A percentile compares a stretch with the other conserved stretches of the same genome.
phyloP scores from a whole-genome alignment of 2,113 vertebrate genomes.

The Lagopus leucura region DNA sequence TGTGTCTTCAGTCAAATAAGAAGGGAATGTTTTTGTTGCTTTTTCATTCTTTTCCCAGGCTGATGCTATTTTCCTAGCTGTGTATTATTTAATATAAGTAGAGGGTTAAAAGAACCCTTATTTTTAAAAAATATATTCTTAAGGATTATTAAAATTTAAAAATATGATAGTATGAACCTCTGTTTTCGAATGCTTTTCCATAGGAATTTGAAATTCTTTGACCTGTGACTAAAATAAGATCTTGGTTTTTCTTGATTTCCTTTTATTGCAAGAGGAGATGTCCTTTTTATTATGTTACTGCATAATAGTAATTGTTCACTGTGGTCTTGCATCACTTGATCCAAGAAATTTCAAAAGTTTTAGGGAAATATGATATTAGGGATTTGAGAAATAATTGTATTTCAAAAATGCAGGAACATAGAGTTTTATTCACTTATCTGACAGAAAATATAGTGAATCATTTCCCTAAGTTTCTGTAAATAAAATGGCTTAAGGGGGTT shows the following conservation, averaged over 20 bases:
- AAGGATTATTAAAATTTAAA: not conserved
- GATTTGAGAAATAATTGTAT: not conserved
- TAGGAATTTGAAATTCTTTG: not conserved
- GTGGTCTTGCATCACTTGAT: not conserved
- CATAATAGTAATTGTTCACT: not conserved
- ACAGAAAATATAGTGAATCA: not conserved
- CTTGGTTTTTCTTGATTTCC: not conserved
- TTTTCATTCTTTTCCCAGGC: not conserved
- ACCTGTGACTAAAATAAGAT: not conserved
- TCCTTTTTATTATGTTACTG: not conserved
- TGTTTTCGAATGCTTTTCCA: not conserved
- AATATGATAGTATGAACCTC: not conserved
- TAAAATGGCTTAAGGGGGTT: not conserved
- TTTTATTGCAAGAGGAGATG: not conserved
- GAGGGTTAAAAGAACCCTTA: not conserved
- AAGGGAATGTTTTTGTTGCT: not conserved
- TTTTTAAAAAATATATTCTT: not conserved
- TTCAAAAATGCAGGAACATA: not conserved
- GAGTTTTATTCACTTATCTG: not conserved
- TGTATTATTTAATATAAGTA: not conserved
- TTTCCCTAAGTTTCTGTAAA: not conserved
- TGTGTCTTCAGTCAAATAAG: not conserved
- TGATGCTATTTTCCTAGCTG: not conserved
- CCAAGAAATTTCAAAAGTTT: not conserved
- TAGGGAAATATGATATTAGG: not conserved